phyloP scores from a whole-genome alignment of 1,140 invertebrate species.

The Macrosteles quadrilineatus region DNA sequence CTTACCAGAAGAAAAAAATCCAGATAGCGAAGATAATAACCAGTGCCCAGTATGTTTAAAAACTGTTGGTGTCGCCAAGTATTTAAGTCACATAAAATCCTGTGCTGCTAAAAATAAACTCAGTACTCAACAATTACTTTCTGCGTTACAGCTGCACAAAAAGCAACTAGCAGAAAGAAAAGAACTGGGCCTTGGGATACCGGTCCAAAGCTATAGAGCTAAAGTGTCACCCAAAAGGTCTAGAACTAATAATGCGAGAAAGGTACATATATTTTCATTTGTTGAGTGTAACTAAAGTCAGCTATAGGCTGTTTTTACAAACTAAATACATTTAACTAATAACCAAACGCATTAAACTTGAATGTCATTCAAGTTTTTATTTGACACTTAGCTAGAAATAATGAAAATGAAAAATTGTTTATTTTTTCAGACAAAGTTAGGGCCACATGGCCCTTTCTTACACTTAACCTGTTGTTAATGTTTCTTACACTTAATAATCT shows the following conservation, averaged over 20 bases:
- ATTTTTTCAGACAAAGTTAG: too few relatives aligned
- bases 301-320: too few relatives aligned
- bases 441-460: too few relatives aligned
- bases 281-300: too few relatives aligned
- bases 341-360: too few relatives aligned
- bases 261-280: too few relatives aligned
- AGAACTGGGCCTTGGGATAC: constrained; percentile 50
- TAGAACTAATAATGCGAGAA: constrained; percentile 34
- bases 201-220: constrained; percentile 42
- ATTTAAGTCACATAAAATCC: constrained; percentile 51
- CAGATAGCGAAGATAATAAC: constrained; percentile 13
- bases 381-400: too few relatives aligned
- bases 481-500: too few relatives aligned
- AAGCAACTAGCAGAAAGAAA: constrained; percentile 53
- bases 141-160: constrained; percentile 53
- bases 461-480: too few relatives aligned
- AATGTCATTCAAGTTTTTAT: too few relatives aligned
- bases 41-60: constrained; percentile 37
- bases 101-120: constrained; percentile 54
- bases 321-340: too few relatives aligned
- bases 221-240: constrained; percentile 22
- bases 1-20: not conserved
- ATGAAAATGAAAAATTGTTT: too few relatives aligned
- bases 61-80: constrained; percentile 23
- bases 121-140: constrained; percentile 50